These are phyloP conservation scores for Astreopora myriophthalma DNA, from an alignment of 64 coral and sea anemone species.

Conservation along the genomic window DNA sequence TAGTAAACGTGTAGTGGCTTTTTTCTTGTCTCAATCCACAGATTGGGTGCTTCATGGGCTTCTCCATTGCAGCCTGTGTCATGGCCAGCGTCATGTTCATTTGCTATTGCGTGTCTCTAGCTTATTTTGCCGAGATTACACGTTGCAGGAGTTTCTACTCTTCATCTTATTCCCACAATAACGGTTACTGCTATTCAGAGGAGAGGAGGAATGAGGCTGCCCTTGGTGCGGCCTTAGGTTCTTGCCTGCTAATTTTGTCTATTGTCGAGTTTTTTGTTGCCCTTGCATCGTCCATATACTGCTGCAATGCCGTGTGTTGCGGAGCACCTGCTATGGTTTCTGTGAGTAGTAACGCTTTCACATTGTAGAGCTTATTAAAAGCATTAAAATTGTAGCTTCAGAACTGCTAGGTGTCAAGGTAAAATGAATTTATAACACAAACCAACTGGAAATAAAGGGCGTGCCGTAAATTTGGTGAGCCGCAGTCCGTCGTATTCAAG, in stretches of 20 bases:
- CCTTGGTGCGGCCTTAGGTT: neutral
- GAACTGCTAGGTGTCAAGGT: no score
- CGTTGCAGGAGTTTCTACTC: neutral
- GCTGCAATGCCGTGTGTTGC: conserved; percentile 19
- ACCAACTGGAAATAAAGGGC: no score
- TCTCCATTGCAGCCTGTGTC: conserved; percentile 71
- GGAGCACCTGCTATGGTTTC: neutral
- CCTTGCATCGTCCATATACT: conserved; percentile 51
- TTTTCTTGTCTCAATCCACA: neutral
- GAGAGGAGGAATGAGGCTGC: neutral
- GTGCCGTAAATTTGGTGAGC: no score
- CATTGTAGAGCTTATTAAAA: no score
- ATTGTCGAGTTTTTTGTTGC: conserved; percentile 24
- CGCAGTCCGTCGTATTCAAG: no score
- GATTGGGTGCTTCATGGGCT: conserved; percentile 82
- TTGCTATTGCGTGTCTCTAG: conserved; percentile 51
- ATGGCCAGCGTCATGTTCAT: conserved; percentile 69
- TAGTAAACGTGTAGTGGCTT: neutral
- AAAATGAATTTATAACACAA: no score
- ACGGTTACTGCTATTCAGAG: neutral
- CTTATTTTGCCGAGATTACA: neutral
- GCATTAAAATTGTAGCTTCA: no score
- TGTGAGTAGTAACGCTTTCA: neutral
- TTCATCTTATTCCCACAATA: neutral
- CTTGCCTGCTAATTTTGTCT: neutral